Evolutionary conservation across 2,113 vertebrate species (phyloP).

Genomic region (Rhynchomys soricoides): DNA sequence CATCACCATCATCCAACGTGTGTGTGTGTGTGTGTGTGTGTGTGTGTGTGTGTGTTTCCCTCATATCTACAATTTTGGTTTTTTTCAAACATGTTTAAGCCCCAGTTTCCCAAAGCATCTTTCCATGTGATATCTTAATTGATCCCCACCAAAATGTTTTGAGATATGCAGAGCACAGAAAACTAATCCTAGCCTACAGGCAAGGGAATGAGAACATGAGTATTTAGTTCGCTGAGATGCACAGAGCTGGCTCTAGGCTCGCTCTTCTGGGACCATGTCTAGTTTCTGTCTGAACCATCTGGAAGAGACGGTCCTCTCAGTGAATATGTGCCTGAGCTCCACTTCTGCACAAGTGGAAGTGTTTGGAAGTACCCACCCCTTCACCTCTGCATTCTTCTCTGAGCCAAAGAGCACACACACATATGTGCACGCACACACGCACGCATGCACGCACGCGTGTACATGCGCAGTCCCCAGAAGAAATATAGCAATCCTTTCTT

Average conservation of each 20-base stretch:
- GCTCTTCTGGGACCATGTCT: fast-evolving
- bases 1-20: no score
- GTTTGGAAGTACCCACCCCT: no score
- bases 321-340: not conserved
- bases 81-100: not conserved
- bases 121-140: not conserved
- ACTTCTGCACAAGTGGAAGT: not conserved
- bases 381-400: not conserved
- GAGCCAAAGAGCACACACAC: not conserved
- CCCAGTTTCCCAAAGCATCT: not conserved
- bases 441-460: not conserved
- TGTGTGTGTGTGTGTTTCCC: no score
- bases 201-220: not conserved
- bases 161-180: not conserved
- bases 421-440: not conserved
- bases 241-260: not conserved
- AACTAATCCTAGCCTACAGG: not conserved
- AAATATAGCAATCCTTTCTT: not conserved
- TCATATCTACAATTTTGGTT: not conserved
- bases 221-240: not conserved
- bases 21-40: no score
- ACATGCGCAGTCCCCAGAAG: not conserved
- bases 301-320: not conserved
- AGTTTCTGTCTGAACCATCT: not conserved
- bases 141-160: not conserved